phyloP scores from a whole-genome alignment of 2,888 invertebrate species.

The Arctia plantaginis region DNA sequence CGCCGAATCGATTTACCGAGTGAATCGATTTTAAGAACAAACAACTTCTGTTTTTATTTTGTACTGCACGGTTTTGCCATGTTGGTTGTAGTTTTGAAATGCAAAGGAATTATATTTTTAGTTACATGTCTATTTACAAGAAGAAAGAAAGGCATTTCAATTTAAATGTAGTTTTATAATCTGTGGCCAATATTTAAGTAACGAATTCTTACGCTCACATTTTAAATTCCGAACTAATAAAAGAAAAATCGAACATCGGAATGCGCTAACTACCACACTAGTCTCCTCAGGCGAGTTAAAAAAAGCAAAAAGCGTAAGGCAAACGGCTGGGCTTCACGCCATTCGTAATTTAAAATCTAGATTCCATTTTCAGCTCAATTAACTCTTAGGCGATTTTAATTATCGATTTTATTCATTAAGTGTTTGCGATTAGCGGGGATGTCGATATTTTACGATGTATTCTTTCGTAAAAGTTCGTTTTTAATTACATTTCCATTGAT shows the following conservation, averaged over 20 bases:
- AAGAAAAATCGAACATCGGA: constrained; percentile 42
- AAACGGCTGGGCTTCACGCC: constrained; percentile 47
- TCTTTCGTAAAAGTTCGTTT: constrained; percentile 65
- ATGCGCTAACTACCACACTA: constrained; percentile 50
- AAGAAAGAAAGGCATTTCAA: background rate
- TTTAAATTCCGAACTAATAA: constrained; percentile 33
- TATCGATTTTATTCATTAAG: constrained; percentile 82
- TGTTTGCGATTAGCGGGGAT: constrained; percentile 83
- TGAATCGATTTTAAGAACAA: constrained; percentile 64
- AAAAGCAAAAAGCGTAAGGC: constrained; percentile 35
- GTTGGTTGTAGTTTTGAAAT: constrained; percentile 51
- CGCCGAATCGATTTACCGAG: constrained; percentile 68
- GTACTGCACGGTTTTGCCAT: constrained; percentile 48
- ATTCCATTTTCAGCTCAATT: constrained; percentile 85
- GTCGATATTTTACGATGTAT: constrained; percentile 79
- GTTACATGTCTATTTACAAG: constrained; percentile 33
- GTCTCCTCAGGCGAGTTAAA: constrained; percentile 30
- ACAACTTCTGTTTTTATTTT: constrained; percentile 60
- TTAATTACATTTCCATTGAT: constrained; percentile 76
- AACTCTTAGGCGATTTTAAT: constrained; percentile 79
- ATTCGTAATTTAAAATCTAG: constrained; percentile 63
- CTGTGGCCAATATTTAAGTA: constrained; percentile 1
- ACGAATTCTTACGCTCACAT: constrained; percentile 18
- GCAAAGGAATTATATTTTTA: constrained; percentile 38
- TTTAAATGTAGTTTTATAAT: constrained; percentile 9